Evolutionary conservation across 2,797 vertebrate species (phyloP).

Genomic region (Spinus olivaceus): DNA sequence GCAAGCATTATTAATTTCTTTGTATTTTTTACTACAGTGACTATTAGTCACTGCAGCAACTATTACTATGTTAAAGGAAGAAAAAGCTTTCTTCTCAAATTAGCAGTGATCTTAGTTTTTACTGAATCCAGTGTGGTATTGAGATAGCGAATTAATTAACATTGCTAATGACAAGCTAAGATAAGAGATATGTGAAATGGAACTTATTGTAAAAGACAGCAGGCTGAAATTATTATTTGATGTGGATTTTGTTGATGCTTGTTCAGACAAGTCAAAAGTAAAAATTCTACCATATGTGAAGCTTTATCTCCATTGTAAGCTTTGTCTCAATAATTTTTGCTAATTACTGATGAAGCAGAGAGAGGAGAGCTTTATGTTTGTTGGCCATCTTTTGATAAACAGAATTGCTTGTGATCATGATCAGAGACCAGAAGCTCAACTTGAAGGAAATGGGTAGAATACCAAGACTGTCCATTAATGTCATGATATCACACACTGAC

Average conservation of each 20-base stretch:
- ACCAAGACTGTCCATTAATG: not conserved
- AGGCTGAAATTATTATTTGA: conserved; percentile 21
- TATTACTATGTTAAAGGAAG: not conserved
- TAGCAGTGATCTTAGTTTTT: not conserved
- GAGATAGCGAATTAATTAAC: conserved; percentile 23
- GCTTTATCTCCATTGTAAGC: not conserved
- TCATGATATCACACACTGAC: not conserved
- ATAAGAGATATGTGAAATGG: not conserved
- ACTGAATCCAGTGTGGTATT: not conserved
- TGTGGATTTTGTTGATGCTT: conserved; percentile 33
- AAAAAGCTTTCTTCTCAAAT: conserved; percentile 1
- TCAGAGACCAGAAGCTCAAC: not conserved
- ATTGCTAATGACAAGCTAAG: conserved; percentile 12
- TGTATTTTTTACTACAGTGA: not conserved
- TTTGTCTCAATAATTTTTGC: not conserved
- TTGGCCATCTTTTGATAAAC: not conserved
- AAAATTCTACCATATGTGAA: not conserved
- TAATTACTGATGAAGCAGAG: not conserved
- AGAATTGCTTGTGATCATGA: not conserved
- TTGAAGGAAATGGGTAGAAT: not conserved
- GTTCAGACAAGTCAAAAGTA: conserved; percentile 31
- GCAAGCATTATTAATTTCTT: not conserved
- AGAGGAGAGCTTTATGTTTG: not conserved
- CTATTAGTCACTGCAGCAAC: not conserved
- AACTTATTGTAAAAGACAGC: not conserved